phyloP scores from a whole-genome alignment of 2,113 vertebrate species.

The Clarias macrocephalus region DNA sequence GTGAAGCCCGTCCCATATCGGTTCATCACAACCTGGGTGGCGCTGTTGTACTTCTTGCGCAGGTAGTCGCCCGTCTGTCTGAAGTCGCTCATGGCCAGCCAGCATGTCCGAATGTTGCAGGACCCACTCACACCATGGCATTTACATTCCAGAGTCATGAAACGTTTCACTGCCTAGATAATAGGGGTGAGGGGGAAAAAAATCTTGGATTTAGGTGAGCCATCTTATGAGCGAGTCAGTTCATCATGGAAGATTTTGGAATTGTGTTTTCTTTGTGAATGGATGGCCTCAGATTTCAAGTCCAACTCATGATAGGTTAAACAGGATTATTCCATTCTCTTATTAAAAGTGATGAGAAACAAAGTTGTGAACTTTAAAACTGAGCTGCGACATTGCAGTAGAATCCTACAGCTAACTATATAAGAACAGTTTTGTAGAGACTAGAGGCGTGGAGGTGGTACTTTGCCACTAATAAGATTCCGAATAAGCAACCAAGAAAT shows the following conservation, averaged over 20 bases:
- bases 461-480: background rate
- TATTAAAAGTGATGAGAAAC: background rate
- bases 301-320: background rate
- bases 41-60: constrained; percentile 86
- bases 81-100: constrained; percentile 93
- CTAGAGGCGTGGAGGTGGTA: background rate
- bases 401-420: background rate
- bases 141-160: constrained; percentile 93
- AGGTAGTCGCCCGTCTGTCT: constrained; percentile 90
- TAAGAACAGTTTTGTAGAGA: background rate
- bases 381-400: background rate
- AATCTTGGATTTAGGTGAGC: constrained; percentile 3
- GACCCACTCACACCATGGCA: constrained; percentile 97
- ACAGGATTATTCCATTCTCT: background rate
- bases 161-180: constrained; percentile 87
- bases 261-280: constrained; percentile 24
- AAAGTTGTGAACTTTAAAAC: background rate
- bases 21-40: constrained; percentile 92
- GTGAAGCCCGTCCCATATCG: constrained; percentile 93
- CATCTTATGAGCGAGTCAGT: background rate
- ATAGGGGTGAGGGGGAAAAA: background rate
- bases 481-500: background rate
- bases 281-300: background rate
- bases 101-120: constrained; percentile 90
- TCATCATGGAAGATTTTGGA: background rate